Evolutionary conservation across 2,797 vertebrate genomes (phyloP), one percentile per base, ranked within the genome.

Genomic region (Adelosebastes latens): DNA sequence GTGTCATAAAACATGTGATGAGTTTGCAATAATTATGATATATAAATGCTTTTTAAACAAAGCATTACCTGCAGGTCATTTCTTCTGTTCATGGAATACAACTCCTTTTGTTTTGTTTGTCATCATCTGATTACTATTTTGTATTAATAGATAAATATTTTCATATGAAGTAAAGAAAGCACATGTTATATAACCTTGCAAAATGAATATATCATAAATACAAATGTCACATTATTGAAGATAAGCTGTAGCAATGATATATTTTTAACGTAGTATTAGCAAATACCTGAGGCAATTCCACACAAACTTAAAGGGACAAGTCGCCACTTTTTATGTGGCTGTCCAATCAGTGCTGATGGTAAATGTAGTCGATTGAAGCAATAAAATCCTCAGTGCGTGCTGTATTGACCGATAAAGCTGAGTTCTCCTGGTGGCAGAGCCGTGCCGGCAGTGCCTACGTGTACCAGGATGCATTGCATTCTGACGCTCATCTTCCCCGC

Each of bases 1-100:
- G 69, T 77, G 73, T 85, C 6, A 79, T 88, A 72, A 84, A 78
- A 61, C 75, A 64, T 70, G 69, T 27, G 2, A 29, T 62, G 63
- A 61, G 42, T 42, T 55, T 61, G 13, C 64, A 46, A 61, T 72
- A 62, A 66, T 55, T 76, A 12, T 32, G 9, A n/a, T 2, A 60
- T 32, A 49, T 61, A 55, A 18, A 62, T 68, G 20, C 16, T 67
- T 59, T 32, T 46, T 11, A 61, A 59, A 46, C 31, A 46, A 31
- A 34, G 18, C 62, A 70, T 77, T 14, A 34, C 20, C 32, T 73
- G n/a, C 56, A 62, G 58, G 36, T 72, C 10, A 5, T 55, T 71
- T 70, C 18, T 46, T 65, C 42, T 74, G 10, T 75, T 61, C 24
- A 52, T 70, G 29, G 5, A 82, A 62, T 34, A 55, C 31, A 78